phyloP scores from a whole-genome alignment of 2,888 invertebrate genomes.

The Agrilus mali region DNA sequence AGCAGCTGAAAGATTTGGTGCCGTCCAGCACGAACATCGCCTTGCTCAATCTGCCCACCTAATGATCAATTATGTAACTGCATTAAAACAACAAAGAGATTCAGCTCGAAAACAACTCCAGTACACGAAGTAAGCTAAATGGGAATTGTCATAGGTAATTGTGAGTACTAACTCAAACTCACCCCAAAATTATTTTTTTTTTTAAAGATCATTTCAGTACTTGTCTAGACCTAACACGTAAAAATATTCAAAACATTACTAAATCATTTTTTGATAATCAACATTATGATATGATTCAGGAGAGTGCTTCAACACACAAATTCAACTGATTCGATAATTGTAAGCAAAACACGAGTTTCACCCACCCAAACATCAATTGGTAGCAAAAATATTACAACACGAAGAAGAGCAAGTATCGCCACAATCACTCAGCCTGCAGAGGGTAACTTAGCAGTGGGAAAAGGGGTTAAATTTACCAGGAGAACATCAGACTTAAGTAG shows the following conservation, averaged over 20 bases:
- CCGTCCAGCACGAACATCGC: constrained; percentile 45
- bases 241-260: too few species aligned
- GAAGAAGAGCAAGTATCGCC: constrained; percentile 42
- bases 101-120: constrained; percentile 42
- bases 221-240: too few species aligned
- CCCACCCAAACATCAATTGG: constrained; percentile 11
- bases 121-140: constrained; percentile 37
- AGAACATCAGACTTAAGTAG: constrained; percentile 27
- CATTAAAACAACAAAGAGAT: constrained; percentile 41
- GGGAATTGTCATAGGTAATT: too few species aligned
- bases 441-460: constrained; percentile 4
- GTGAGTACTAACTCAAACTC: too few species aligned
- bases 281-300: constrained; percentile 17
- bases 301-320: constrained; percentile 26
- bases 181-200: too few species aligned
- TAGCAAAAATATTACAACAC: constrained; percentile 25
- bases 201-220: too few species aligned
- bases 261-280: background rate
- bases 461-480: constrained; percentile 19
- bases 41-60: constrained; percentile 42
- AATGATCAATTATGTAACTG: constrained; percentile 45
- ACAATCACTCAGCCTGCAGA: constrained; percentile 36
- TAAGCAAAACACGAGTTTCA: background rate
- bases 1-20: constrained; percentile 37
- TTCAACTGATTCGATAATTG: constrained; percentile 14